phyloP scores from a whole-genome alignment of 2,797 vertebrate genomes.

The Sandelia bainsii region DNA sequence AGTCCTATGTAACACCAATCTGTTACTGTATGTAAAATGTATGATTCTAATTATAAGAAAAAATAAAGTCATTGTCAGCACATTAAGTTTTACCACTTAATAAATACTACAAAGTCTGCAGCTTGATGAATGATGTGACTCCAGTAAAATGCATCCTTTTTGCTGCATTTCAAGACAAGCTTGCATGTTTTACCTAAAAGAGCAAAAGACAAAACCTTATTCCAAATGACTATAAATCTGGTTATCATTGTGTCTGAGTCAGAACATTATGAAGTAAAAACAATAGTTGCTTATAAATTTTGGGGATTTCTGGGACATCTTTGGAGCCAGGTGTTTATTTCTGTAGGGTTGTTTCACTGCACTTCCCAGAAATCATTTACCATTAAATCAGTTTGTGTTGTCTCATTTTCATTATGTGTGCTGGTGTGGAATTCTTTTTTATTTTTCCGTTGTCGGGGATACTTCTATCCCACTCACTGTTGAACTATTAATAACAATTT shows the following conservation, averaged over 20 bases:
- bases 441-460: not conserved
- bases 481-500: no score
- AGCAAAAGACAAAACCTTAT: not conserved
- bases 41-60: not conserved
- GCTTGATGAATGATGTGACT: not conserved
- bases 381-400: slow-evolving; percentile 7
- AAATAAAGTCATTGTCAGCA: not conserved
- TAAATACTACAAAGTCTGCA: not conserved
- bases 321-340: slow-evolving; percentile 12
- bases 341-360: not conserved
- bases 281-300: not conserved
- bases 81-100: not conserved
- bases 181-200: not conserved
- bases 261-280: not conserved
- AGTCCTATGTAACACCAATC: slow-evolving; percentile 1
- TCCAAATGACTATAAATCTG: not conserved
- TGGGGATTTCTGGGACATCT: not conserved
- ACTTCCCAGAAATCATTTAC: slow-evolving; percentile 3
- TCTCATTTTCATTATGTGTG: slow-evolving; percentile 1
- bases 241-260: not conserved
- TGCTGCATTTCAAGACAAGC: slow-evolving; percentile 11
- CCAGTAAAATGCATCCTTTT: not conserved
- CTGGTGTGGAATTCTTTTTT: not conserved
- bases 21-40: not conserved
- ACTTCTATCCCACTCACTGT: no score